These are phyloP conservation scores for Podarcis muralis DNA, from an alignment of 2,113 vertebrate genomes.

Conservation along the genomic window DNA sequence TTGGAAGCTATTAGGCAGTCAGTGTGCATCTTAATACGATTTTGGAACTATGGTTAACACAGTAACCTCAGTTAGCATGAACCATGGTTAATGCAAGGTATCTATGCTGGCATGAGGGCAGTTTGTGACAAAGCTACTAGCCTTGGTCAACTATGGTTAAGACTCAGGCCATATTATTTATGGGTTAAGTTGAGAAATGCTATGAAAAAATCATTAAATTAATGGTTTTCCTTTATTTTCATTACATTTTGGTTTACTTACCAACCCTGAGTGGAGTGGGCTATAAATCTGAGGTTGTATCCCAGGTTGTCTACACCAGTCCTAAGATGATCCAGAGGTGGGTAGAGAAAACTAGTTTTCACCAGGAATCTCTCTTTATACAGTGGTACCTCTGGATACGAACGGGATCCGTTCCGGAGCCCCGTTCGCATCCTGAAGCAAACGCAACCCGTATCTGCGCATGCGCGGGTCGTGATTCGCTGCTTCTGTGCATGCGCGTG, in stretches of 20 bases:
- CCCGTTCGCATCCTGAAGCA: too few species aligned
- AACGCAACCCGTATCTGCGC: too few species aligned
- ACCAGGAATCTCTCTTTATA: neutral
- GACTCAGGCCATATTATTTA: neutral
- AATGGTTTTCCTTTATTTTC: neutral
- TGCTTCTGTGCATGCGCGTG: too few species aligned
- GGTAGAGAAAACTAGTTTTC: neutral
- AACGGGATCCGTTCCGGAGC: too few species aligned
- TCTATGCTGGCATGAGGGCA: neutral
- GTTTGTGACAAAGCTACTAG: neutral
- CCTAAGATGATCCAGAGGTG: neutral
- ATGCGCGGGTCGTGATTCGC: too few species aligned
- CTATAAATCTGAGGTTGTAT: neutral
- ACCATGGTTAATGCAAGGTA: neutral
- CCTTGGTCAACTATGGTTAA: neutral
- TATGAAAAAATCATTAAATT: neutral
- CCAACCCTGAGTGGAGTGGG: neutral
- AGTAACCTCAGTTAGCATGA: neutral
- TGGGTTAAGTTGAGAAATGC: neutral
- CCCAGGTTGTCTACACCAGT: neutral
- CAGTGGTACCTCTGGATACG: too few species aligned
- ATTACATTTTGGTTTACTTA: neutral
- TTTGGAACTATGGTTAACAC: neutral
- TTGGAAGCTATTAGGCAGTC: too few species aligned
- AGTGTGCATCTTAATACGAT: neutral